phyloP scores from a whole-genome alignment of 2,888 invertebrate genomes.

The Pseudococcus viburni region DNA sequence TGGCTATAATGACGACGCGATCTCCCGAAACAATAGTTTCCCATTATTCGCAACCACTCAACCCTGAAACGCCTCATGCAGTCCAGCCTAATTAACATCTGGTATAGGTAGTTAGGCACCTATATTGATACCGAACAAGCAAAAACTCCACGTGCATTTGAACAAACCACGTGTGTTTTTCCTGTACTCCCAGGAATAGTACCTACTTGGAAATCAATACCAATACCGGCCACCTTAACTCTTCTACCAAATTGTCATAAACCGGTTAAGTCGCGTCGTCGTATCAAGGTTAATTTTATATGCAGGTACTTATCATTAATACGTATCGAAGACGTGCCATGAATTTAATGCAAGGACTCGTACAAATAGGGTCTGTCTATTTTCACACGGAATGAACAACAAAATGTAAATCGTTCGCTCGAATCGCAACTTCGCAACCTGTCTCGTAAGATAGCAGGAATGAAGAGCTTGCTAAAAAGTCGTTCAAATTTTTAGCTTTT shows the following conservation, averaged over 20 bases:
- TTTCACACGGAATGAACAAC: too few relatives aligned
- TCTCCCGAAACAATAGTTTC: background rate
- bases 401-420: too few relatives aligned
- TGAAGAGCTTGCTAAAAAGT: too few relatives aligned
- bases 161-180: conserved; percentile 6
- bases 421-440: too few relatives aligned
- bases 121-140: background rate
- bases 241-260: background rate
- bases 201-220: background rate
- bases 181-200: background rate
- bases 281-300: background rate
- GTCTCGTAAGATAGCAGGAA: too few relatives aligned
- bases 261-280: background rate
- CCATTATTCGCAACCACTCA: conserved; percentile 32
- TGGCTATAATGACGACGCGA: background rate
- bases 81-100: conserved; percentile 34
- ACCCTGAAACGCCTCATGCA: conserved; percentile 41
- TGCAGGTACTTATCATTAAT: background rate
- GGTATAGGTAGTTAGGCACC: background rate
- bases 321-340: too few relatives aligned
- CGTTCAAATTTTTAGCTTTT: too few relatives aligned
- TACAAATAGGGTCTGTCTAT: too few relatives aligned
- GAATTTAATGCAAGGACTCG: too few relatives aligned
- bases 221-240: background rate
- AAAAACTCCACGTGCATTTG: conserved; percentile 1